A percentile compares a stretch with the other conserved stretches of the same genome.
phyloP scores from a whole-genome alignment of 1,140 invertebrate genomes.

The Dendrolimus punctatus region DNA sequence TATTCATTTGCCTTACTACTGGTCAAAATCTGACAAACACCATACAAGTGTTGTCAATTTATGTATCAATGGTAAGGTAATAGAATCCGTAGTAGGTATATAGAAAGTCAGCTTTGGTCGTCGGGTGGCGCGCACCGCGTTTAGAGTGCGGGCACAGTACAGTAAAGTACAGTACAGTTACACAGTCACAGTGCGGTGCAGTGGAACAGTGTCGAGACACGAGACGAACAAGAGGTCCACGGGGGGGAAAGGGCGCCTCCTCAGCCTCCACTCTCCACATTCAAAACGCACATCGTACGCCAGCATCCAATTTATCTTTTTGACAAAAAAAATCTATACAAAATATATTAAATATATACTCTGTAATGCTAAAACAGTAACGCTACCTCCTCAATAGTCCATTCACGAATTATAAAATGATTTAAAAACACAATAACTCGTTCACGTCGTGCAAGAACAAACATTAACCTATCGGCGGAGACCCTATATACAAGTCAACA shows the following conservation, averaged over 20 bases:
- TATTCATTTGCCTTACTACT: too few relatives aligned
- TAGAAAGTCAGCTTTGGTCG: too few relatives aligned
- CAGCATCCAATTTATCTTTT: slow-evolving; percentile 72
- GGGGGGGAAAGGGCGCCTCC: slow-evolving; percentile 38
- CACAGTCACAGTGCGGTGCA: too few relatives aligned
- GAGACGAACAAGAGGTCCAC: slow-evolving; percentile 52
- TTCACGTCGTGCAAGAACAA: slow-evolving; percentile 67
- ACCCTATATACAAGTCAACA: slow-evolving; percentile 58
- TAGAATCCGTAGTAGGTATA: too few relatives aligned
- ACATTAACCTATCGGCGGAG: slow-evolving; percentile 49
- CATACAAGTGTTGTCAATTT: too few relatives aligned
- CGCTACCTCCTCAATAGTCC: slow-evolving; percentile 68
- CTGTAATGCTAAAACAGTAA: slow-evolving; percentile 72
- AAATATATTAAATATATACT: slow-evolving; percentile 74
- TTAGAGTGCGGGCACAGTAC: too few relatives aligned
- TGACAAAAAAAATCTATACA: slow-evolving; percentile 73
- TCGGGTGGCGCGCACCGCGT: too few relatives aligned
- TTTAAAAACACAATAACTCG: slow-evolving; percentile 68
- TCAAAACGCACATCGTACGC: slow-evolving; percentile 65
- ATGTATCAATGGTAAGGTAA: too few relatives aligned
- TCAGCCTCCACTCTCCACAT: slow-evolving; percentile 56
- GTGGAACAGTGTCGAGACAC: slow-evolving; percentile 4
- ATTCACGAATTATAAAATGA: slow-evolving; percentile 68
- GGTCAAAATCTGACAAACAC: too few relatives aligned
- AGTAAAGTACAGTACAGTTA: too few relatives aligned